Evolutionary conservation across 2,888 invertebrate species (phyloP), one percentile per base, ranked within the genome.

Genomic region (Agrenia bidenticulata): DNA sequence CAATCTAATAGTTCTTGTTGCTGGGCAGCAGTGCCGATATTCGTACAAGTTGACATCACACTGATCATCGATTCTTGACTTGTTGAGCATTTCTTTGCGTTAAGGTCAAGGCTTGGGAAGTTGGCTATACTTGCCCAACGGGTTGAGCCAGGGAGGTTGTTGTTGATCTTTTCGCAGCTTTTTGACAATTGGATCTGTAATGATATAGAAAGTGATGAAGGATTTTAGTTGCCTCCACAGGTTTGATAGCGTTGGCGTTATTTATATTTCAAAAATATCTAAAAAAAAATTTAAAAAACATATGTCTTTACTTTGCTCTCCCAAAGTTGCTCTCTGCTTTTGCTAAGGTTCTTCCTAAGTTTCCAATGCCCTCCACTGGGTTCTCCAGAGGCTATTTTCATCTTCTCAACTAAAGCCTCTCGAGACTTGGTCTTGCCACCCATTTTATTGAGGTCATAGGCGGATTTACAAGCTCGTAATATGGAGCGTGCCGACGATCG

Each of bases 321-420:
- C 76, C 76, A 76, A 17, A 76, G 66, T 58, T 76, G 74, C 55
- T 76, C 76, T 24, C 76, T 64, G 26, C 74, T 74, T 67, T 76
- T 76, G 45, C 74, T 74, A 42, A 75, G 56, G 64, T 71, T 71
- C 19, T 71, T 71, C 27, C 71, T 64, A 17, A 71, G 41, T 58
- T 69, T 68, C 71, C 71, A 71, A n/a, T 64, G 64, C 2, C 63
- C 61, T 21, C 65, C 63, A n/a, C 60, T 60, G n/a, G 64, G 60
- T 21, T 64, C 68, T 7, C 68, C 68, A 1, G 71, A 64, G 13
- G 66, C 71, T 2, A 67, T 65, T 27, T 69, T 63, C 67, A 75
- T 66, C 56, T 74, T 74, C 59, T 74, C 73, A 49, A 73, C 67
- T 23, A 75, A 53, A 23, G 66, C 70, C 42, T 75, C 73, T 32